Conservation (phyloP, 2,888 invertebrate species). For the Perdita meconis region DNA sequence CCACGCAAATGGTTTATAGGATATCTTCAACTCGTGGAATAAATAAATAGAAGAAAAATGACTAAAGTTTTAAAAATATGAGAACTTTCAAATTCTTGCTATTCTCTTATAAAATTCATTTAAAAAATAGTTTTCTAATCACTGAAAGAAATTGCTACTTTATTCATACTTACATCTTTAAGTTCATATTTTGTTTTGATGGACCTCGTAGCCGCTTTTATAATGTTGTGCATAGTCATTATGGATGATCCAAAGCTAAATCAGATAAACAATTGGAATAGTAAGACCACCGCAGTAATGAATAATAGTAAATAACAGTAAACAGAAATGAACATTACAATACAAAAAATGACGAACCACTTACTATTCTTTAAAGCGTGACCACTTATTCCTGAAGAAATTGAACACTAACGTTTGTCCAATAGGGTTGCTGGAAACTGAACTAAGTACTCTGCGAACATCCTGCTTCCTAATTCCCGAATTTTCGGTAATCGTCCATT, state of each 20-base stretch:
- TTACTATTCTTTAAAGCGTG: constrained; percentile 89
- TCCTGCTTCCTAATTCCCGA: constrained; percentile 94
- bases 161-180: constrained; percentile 87
- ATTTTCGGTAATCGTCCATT: constrained; percentile 89
- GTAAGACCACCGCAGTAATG: too few relatives aligned
- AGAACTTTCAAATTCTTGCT: too few relatives aligned
- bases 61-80: too few relatives aligned
- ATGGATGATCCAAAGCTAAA: constrained; percentile 90
- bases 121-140: neutral
- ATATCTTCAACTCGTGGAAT: too few relatives aligned
- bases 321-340: neutral
- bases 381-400: constrained; percentile 91
- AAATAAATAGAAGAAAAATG: too few relatives aligned
- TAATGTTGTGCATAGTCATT: constrained; percentile 88
- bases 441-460: constrained; percentile 90
- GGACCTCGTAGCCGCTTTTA: constrained; percentile 90
- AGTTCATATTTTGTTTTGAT: constrained; percentile 91
- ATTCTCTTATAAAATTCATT: too few relatives aligned
- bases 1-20: too few relatives aligned
- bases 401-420: constrained; percentile 93
- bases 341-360: constrained; percentile 78
- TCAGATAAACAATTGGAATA: constrained; percentile 66
- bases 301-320: neutral
- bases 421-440: constrained; percentile 90
- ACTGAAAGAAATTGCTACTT: neutral